Evolutionary conservation across 2,113 vertebrate genomes (phyloP), one percentile per base, ranked within the genome.

Genomic region (Ochotona princeps): DNA sequence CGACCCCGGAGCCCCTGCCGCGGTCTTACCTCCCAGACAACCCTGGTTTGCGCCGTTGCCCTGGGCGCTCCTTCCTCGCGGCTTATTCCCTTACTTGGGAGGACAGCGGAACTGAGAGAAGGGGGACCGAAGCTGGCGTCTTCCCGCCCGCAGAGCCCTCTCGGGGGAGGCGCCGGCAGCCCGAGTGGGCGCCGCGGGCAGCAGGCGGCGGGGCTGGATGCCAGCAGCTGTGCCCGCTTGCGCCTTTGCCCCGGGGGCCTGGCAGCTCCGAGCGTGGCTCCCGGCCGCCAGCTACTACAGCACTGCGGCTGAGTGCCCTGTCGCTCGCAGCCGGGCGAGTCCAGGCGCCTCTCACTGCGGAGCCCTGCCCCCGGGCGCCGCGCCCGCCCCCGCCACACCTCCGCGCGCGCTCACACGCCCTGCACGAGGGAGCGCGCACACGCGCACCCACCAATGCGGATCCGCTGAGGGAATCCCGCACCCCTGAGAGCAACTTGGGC

Each of bases 51-150:
- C 87, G 81, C 81, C 91, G 84, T 79, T 93, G 72, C 80, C 82
- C 65, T n/a, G 94, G 78, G 96, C 74, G 83, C 92, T 95, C 78
- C 85, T 79, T 94, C 70, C 80, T 91, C 60, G 15, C 66, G 20
- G 89, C 73, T 86, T 87, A 96, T 97, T 95, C 96, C 96, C 95
- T 97, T 95, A 96, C 95, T 95, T 96, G 96, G 96, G 95, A 97
- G 93, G 93, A 91, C 88, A 94, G 94, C 94, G 72, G 95, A 96
- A 92, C 94, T 91, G 60, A 95, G 89, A 96, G 91, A 72, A 85
- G 69, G 89, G 87, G 95, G 88, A 93, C 96, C 51, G 21, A 90
- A 86, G 89, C 92, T 69, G 87, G 54, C 49, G 91, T 87, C 90
- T 93, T 95, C 81, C 76, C 93, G 89, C 94, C 92, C 21, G 67